These are phyloP conservation scores for Conistra vaccinii DNA, from an alignment of 2,888 invertebrate genomes.

Conservation along the genomic window DNA sequence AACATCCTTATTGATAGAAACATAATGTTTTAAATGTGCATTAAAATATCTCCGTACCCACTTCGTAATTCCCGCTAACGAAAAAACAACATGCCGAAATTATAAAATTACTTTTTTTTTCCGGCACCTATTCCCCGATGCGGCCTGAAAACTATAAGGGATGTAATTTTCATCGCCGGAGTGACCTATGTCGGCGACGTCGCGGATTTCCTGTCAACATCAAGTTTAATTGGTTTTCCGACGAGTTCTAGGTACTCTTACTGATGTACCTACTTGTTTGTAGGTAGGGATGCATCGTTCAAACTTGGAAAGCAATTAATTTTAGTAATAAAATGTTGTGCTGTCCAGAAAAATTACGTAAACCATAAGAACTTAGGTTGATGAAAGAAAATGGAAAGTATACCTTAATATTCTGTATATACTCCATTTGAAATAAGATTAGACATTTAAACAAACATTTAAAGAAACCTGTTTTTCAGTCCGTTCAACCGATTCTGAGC, in stretches of 20 bases:
- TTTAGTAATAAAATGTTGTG: neutral
- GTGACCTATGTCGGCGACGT: constrained; percentile 61
- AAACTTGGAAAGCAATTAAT: constrained; percentile 37
- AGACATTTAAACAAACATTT: no score
- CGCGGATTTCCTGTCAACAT: constrained; percentile 68
- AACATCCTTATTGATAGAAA: no score
- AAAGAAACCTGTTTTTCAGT: no score
- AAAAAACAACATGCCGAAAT: neutral
- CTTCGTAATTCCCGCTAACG: neutral
- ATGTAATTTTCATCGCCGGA: constrained; percentile 58
- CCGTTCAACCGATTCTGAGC: no score
- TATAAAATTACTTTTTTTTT: constrained; percentile 20
- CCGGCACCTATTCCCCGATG: constrained; percentile 14
- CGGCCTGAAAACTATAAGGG: constrained; percentile 53
- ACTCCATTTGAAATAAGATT: no score
- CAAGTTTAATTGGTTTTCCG: constrained; percentile 74
- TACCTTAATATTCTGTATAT: neutral
- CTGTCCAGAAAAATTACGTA: neutral
- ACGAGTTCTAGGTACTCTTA: constrained; percentile 40
- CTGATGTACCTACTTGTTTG: constrained; percentile 25
- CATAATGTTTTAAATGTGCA: no score
- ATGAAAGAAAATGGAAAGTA: neutral
- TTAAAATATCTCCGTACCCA: no score
- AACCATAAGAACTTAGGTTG: neutral
- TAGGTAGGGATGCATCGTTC: constrained; percentile 15